A percentile compares a stretch with the other conserved stretches of the same genome.
These are phyloP conservation scores for Pomphorhynchus laevis DNA, from an alignment of 1,140 invertebrate genomes.

Conservation along the genomic window DNA sequence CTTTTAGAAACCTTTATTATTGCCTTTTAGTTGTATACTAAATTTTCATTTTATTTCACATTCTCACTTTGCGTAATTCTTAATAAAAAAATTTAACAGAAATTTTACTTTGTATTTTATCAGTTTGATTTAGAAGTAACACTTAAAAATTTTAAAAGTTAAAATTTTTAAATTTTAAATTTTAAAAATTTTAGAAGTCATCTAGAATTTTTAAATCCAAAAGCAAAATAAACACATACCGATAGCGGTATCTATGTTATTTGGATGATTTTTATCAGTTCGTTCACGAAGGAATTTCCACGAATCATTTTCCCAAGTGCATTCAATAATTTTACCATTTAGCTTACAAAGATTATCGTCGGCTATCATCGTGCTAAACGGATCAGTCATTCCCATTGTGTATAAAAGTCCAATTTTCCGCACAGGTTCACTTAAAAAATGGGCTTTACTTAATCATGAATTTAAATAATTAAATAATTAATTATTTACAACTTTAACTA, in stretches of 20 bases:
- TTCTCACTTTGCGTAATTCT: too few relatives aligned
- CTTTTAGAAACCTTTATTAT: too few relatives aligned
- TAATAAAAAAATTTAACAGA: too few relatives aligned
- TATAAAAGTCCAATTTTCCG: conserved; percentile 37
- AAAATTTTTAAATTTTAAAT: too few relatives aligned
- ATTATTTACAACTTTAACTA: neutral
- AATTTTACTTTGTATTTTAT: too few relatives aligned
- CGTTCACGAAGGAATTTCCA: conserved; percentile 84
- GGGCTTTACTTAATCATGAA: neutral
- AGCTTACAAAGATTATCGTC: conserved; percentile 35
- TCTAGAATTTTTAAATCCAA: too few relatives aligned
- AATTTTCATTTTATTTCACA: too few relatives aligned
- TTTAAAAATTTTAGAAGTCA: too few relatives aligned
- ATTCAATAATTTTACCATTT: conserved; percentile 80
- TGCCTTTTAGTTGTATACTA: too few relatives aligned
- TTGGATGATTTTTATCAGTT: conserved; percentile 81
- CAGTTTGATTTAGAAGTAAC: too few relatives aligned
- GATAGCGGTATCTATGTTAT: conserved; percentile 39
- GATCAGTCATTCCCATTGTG: conserved; percentile 31
- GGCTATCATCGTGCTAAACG: conserved; percentile 36
- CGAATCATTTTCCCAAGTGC: conserved; percentile 24
- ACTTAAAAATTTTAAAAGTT: too few relatives aligned
- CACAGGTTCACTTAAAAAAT: conserved; percentile 28
- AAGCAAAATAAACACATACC: conserved; percentile 22
- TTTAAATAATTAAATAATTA: neutral